A percentile compares a stretch with the other conserved stretches of the same genome.
phyloP scores from a whole-genome alignment of 2,113 vertebrate genomes.

The Ophiodon elongatus region DNA sequence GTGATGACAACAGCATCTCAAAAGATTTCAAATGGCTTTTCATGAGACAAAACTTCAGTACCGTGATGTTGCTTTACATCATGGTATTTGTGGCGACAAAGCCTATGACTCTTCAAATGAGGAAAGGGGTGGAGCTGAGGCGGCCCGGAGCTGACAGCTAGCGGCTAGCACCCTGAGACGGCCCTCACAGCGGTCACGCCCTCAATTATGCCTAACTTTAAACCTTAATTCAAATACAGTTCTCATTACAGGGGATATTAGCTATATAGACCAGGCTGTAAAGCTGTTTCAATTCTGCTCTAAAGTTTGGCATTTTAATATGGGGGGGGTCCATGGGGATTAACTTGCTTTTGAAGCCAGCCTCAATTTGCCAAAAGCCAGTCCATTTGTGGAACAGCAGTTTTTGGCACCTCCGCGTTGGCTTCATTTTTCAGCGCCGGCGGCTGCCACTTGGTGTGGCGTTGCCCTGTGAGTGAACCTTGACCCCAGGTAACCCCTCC shows the following conservation, averaged over 20 bases:
- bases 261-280: neutral
- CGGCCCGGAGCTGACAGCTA: neutral
- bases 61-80: neutral
- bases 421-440: neutral
- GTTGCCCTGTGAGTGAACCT: slow-evolving; percentile 73
- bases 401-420: neutral
- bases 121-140: neutral
- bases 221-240: neutral
- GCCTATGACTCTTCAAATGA: neutral
- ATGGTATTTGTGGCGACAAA: neutral
- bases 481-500: slow-evolving; percentile 75
- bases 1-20: neutral
- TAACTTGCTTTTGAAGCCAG: too few relatives aligned
- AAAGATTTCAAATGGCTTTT: neutral
- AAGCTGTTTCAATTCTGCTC: neutral
- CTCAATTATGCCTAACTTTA: neutral
- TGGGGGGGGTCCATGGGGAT: too few relatives aligned
- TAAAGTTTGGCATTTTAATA: too few relatives aligned
- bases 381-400: neutral
- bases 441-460: slow-evolving; percentile 4
- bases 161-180: neutral
- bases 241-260: too few relatives aligned
- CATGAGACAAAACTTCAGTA: neutral
- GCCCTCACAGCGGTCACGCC: neutral
- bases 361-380: too few relatives aligned